Evolutionary conservation across 2,888 invertebrate genomes (phyloP).

Genomic region (Mechanitis messenoides): DNA sequence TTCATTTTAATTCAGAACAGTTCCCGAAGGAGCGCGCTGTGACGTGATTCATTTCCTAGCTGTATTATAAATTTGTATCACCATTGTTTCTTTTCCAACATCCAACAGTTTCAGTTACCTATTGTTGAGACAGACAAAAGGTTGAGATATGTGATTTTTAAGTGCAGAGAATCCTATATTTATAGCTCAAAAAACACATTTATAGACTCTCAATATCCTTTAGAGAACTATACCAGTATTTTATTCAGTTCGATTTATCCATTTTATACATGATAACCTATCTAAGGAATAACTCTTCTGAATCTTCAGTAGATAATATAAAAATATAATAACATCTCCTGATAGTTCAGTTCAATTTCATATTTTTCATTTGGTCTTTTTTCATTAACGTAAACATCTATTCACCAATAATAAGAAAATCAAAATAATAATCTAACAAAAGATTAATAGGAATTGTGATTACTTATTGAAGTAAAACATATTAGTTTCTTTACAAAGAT

Average conservation of each 20-base stretch:
- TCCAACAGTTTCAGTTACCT: conserved; percentile 60
- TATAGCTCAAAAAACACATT: conserved; percentile 1
- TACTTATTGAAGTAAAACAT: neutral
- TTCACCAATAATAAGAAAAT: too few species aligned
- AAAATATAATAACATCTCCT: too few species aligned
- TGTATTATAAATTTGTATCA: conserved; percentile 72
- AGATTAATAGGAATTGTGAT: too few species aligned
- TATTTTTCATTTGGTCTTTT: too few species aligned
- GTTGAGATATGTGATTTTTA: conserved; percentile 56
- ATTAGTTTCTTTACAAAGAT: neutral
- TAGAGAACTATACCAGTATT: conserved; percentile 1
- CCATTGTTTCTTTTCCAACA: conserved; percentile 66
- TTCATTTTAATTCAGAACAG: conserved; percentile 64
- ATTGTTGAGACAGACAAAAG: conserved; percentile 65
- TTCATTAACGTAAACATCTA: too few species aligned
- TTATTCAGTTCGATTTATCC: conserved; percentile 11
- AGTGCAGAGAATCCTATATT: conserved; percentile 35
- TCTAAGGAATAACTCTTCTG: too few species aligned
- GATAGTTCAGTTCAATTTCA: too few species aligned
- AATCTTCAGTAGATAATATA: too few species aligned
- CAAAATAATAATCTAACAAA: too few species aligned
- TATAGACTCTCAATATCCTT: conserved; percentile 2
- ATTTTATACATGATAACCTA: conserved; percentile 2
- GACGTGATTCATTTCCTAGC: conserved; percentile 70
- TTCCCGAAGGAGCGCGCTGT: conserved; percentile 53